These are phyloP conservation scores for Psittacula derbiana DNA, from an alignment of 2,797 vertebrate genomes.

Conservation along the genomic window DNA sequence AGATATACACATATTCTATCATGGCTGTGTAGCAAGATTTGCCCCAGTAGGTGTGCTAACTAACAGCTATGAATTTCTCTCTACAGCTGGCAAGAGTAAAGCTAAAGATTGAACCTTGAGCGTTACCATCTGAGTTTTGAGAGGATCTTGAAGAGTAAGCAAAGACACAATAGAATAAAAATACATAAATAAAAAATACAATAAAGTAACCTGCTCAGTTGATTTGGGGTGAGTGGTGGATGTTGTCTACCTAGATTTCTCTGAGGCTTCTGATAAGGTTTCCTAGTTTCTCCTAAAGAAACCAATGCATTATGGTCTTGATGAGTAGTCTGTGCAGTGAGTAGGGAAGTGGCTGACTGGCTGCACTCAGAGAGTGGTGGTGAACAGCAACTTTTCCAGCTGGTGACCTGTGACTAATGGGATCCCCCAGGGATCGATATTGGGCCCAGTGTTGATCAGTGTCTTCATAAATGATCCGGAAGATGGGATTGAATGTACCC, in stretches of 20 bases:
- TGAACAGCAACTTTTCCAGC: neutral
- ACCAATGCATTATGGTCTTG: neutral
- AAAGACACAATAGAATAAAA: neutral
- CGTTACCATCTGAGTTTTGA: neutral
- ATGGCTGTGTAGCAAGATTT: neutral
- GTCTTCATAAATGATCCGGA: neutral
- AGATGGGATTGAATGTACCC: neutral
- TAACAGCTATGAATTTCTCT: neutral
- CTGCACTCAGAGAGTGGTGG: neutral
- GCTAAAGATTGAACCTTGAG: neutral
- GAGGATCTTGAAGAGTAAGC: neutral
- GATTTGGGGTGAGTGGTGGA: neutral
- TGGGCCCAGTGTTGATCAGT: neutral
- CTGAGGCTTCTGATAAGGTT: neutral
- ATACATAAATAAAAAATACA: neutral
- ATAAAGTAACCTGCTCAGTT: neutral
- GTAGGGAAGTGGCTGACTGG: neutral
- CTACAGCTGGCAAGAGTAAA: neutral
- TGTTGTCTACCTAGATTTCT: neutral
- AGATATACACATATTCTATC: neutral
- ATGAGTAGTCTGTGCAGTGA: neutral
- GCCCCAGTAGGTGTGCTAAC: neutral
- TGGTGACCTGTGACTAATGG: neutral
- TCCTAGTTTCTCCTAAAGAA: neutral
- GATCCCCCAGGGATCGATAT: no score